Base-by-base conservation (phyloP, 2,113 vertebrate species). In the Apistogramma diplotaenia region DNA sequence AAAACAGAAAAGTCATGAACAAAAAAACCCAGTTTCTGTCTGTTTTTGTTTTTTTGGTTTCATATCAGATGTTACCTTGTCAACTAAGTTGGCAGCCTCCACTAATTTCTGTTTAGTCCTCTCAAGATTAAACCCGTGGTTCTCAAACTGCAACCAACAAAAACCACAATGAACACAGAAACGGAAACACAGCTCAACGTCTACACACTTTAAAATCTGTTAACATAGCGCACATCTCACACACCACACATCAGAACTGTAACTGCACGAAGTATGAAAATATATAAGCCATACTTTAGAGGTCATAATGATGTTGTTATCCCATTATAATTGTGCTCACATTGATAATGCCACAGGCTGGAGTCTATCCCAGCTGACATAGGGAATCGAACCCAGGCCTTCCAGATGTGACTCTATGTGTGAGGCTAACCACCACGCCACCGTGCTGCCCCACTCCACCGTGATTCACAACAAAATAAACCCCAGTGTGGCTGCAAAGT, bases 51-150 rank as follows among this genome's bases (percentile, higher is more conserved):
- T 10, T 6, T 46, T 40, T 31, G 2, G 4, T 19, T 60, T 61
- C 8, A 74, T 4, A 16, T 54, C 31, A 76, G 5, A 8, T 2
- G 1, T 78, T 91, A 99, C 98, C 97, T 99, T 99, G 94, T 99
- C 98, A 57, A 98, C 97, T 16, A 97, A 96, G 93, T 99, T 99
- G 71, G 97, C 97, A 6, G 96, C 96, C 83, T 99, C 98, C 83
- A 97, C 88, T 83, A 99, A 93, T 83, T 96, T 99, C 85, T 89
- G 81, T 81, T 94, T 96, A 29, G 97, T 99, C 83, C 87, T 95
- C 7, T 96, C 94, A 0, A 95, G 85, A 90, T 82, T 93, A 51
- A 80, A 85, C 5, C 76, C 93, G 49, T 97, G 96, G 57, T 97
- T 98, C 93, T 96, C 94, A 95, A 97, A 99, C 98, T 99, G 91